Base-by-base conservation (phyloP, 2,888 invertebrate species). In the Pomacea canaliculata region DNA sequence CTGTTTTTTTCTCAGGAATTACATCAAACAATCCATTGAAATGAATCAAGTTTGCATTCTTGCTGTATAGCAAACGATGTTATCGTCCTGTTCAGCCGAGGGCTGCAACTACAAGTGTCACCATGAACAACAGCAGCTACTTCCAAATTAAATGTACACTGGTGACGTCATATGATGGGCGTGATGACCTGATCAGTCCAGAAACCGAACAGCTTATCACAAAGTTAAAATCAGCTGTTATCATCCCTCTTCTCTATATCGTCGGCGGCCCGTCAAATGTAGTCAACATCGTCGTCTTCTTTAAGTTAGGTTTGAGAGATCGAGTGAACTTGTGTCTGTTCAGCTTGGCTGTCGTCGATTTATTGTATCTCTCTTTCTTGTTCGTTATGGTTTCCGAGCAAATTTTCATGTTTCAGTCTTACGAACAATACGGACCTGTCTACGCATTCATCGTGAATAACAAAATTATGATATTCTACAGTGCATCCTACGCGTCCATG, bases 261-360 rank as follows among this genome's bases (percentile, higher is more conserved):
- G 13, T 69, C 18, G 68, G 68, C 18, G 12, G n/a, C 19, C 68
- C 68, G 5, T 12, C 68, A 48, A 69, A 69, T 51, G 8, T 46
- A 46, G 13, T 69, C 68, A 69, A 49, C 49, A 51, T 69, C 48
- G 49, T 23, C 1, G 68, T 69, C n/a, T 69, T 69, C 37, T 46
- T n/a, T 49, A 46, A 69, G 10, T 48, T 48, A 49, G 68, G 68
- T 12, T 19, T 69, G 12, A 69, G 49, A 51, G 68, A 69, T 48
- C 48, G 68, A 49, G 49, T 69, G 4, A 69, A 69, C 10, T 12
- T 69, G 49, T 69, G 68, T 69, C 68, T 69, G n/a, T 69, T 69
- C 49, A n/a, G 19, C 13, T 48, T 69, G 1, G 48, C 68, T 48
- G n/a, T 69, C 49, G 23, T 19, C 19, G 68, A 69, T 19, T 7